Evolutionary conservation across 2,113 vertebrate species (phyloP).

Genomic region (Hypomesus transpacificus): DNA sequence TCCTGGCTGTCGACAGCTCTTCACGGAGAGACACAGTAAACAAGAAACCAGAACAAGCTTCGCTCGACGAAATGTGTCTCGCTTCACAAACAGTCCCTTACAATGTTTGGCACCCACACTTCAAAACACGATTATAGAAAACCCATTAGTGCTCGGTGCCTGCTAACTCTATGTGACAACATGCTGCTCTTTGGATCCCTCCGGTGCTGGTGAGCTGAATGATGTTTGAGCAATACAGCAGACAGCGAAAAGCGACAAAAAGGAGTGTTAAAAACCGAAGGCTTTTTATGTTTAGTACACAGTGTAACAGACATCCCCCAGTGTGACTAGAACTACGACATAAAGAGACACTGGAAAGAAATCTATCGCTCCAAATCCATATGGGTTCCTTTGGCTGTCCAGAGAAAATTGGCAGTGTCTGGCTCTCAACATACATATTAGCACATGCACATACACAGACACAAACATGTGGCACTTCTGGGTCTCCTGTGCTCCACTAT

Average conservation of each 20-base stretch:
- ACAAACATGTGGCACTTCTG: conserved; percentile 67
- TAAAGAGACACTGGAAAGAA: conserved; percentile 39
- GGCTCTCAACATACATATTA: conserved; percentile 44
- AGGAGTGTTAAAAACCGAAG: conserved; percentile 13
- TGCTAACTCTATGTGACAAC: conserved; percentile 18
- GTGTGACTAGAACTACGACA: conserved; percentile 44
- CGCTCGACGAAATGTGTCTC: not conserved
- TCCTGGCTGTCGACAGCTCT: not conserved
- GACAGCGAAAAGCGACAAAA: conserved; percentile 28
- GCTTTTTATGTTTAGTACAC: conserved; percentile 24
- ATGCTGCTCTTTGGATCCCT: conserved; percentile 54
- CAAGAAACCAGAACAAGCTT: conserved; percentile 14
- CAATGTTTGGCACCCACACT: not conserved
- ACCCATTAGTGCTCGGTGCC: not conserved
- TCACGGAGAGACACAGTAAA: conserved; percentile 2
- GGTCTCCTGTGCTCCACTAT: conserved; percentile 59
- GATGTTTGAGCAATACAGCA: conserved; percentile 12
- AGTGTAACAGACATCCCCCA: conserved; percentile 42
- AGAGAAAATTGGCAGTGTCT: conserved; percentile 60
- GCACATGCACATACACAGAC: conserved; percentile 9
- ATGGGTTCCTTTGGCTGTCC: conserved; percentile 58
- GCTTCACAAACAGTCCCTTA: not conserved
- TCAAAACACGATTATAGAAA: not conserved
- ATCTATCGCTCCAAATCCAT: conserved; percentile 29
- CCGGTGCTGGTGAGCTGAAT: conserved; percentile 53